Percentiles rank a stretch among this genome's conserved stretches.
These are phyloP conservation scores for Atopsyche davidsoni DNA, from an alignment of 1,140 invertebrate species.

Conservation along the genomic window DNA sequence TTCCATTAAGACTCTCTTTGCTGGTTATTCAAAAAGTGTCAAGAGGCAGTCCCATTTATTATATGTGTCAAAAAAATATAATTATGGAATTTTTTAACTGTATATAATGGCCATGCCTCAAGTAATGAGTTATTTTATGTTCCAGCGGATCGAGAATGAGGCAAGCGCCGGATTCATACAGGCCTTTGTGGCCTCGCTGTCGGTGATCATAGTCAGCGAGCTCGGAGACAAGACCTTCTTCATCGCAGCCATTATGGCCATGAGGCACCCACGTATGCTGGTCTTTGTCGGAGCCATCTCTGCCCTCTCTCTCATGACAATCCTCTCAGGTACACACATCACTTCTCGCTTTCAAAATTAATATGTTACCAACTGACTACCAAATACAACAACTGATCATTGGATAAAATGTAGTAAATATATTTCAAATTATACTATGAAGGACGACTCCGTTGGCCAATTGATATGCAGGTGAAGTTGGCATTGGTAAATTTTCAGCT, in stretches of 20 bases:
- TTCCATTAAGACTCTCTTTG: neutral
- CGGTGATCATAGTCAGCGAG: slow-evolving; percentile 96
- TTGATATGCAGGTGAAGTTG: no score
- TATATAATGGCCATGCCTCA: no score
- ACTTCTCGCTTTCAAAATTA: no score
- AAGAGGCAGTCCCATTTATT: neutral
- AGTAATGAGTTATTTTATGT: slow-evolving; percentile 10
- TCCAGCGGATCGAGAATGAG: slow-evolving; percentile 26
- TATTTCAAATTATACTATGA: no score
- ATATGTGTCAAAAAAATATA: neutral
- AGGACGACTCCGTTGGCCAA: no score
- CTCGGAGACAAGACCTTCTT: slow-evolving; percentile 99
- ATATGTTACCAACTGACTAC: no score
- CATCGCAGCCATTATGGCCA: slow-evolving; percentile 99
- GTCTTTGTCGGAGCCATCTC: slow-evolving; percentile 91
- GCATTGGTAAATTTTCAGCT: no score
- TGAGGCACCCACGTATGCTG: slow-evolving; percentile 88
- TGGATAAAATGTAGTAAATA: no score
- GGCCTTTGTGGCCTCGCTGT: slow-evolving; percentile 90
- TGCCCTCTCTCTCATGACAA: slow-evolving; percentile 91
- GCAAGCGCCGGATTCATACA: slow-evolving; percentile 71
- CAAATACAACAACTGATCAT: no score
- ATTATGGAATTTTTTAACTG: slow-evolving; percentile 1
- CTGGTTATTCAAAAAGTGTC: neutral
- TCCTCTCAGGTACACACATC: slow-evolving; percentile 62